Evolutionary conservation across 2,113 vertebrate species (phyloP), one percentile per base, ranked within the genome.

Genomic region (Seriola rivoliana): DNA sequence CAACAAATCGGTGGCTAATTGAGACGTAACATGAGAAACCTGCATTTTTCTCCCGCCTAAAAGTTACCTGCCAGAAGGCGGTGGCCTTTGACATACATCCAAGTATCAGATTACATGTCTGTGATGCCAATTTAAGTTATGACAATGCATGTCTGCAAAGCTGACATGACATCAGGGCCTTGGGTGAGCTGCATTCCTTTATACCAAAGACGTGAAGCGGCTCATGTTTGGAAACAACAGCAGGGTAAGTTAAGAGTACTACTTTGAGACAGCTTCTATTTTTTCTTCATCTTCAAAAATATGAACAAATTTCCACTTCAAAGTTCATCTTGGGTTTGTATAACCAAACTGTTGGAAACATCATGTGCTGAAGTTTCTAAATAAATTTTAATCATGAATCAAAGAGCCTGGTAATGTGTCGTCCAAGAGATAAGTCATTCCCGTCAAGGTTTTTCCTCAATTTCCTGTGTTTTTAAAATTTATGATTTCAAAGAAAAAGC

Each of bases 1-100:
- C 3, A 74, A 84, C 85, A 92, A 87, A 90, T 91, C 46, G n/a
- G 14, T 46, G 74, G 58, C 82, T 90, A 89, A 92, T 88, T 84
- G 64, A 81, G 60, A 50, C 3, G 62, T 78, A 90, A 91, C 60
- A 4, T 2, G 66, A 89, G 80, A 86, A 86, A 44, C 36, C 13
- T 60, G 6, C 23, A 5, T 57, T 34, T 59, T 55, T 21, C 29
- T 74, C 44, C 69, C 13, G 1, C 66, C 54, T 55, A 4, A 57
- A 62, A 55, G 59, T 60, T 72, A 50, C n/a, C 32, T 85, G 21
- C 34, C 32, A 54, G 67, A 69, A 32, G 46, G 50, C 48, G 25
- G 42, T 38, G 72, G 42, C 71, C 75, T 81, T 80, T 88, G 67
- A 77, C 80, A 60, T 46, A 12, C 32, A 80, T 65, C 62, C 65